Evolutionary conservation across 23 tunicate species (phyloP).

Genomic region (Clavelina lepadiformis): DNA sequence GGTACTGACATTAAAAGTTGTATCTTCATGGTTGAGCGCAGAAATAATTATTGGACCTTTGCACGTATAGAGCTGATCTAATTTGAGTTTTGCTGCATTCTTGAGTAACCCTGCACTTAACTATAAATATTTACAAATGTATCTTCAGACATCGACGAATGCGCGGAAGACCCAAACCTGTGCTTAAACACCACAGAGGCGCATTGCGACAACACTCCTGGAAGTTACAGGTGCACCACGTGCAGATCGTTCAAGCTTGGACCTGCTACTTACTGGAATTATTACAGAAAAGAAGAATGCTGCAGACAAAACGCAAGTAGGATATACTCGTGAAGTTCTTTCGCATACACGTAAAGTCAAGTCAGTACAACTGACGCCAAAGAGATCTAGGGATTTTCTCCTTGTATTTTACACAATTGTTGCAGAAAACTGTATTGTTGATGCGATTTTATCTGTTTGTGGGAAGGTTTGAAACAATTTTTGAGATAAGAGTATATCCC

Average conservation of each 20-base stretch:
- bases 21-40: too few species aligned
- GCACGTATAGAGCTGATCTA: too few species aligned
- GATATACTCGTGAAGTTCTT: not conserved
- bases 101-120: not conserved
- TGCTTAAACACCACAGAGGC: not conserved
- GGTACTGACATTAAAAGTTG: too few species aligned
- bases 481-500: too few species aligned
- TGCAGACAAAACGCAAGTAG: conserved; percentile 2
- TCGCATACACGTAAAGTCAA: too few species aligned
- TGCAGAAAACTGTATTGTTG: too few species aligned
- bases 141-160: conserved; percentile 18
- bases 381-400: too few species aligned
- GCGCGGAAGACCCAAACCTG: conserved; percentile 3
- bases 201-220: conserved; percentile 8
- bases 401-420: too few species aligned
- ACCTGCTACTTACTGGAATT: not conserved
- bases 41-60: too few species aligned
- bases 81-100: not conserved
- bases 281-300: conserved; percentile 8
- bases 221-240: conserved; percentile 2
- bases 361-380: too few species aligned
- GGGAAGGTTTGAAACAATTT: too few species aligned
- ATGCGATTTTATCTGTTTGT: too few species aligned
- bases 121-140: not conserved
- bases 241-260: not conserved